Evolutionary conservation across 2,797 vertebrate species (phyloP), one percentile per base, ranked within the genome.

Genomic region (Cebuella pygmaea): DNA sequence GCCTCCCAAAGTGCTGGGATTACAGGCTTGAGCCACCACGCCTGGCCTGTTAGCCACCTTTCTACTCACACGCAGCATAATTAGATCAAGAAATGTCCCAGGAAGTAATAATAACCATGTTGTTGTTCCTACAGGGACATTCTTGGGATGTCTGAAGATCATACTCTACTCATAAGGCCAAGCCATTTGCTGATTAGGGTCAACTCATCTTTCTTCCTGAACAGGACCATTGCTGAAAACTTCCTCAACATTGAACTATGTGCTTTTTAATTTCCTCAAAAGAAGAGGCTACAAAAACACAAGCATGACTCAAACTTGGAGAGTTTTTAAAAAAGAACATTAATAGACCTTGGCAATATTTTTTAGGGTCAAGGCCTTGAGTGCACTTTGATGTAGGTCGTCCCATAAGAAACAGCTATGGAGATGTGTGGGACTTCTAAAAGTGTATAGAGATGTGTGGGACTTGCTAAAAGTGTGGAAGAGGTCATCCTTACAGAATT

Each of bases 11-110:
- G 44, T 46, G 44, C 44, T 46, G 44, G 44, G 44, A 46, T 46
- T 46, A 46, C 44, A 46, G 44, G 44, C 44, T 46, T 46, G 44
- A 46, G 44, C 44, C 44, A 46, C 44, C 9, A 10, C 44, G 9
- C 44, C 44, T 0, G 9, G 72, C 50, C 30, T 93, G 55, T 83
- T 96, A 87, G 72, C 50, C 30, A 80, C 30, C 15, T 88, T 26
- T 89, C 26, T 82, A 82, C 17, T 36, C 46, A 95, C 59, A 82
- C 3, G 10, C 46, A 96, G 82, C 61, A 94, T 52, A 91, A 57
- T 79, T 75, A 91, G 94, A 90, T 95, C 59, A 82, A 85, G n/a
- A 88, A 96, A 91, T n/a, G 94, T 52, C 48, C 41, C 86, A 94
- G 44, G 91, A 97, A 70, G 52, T 41, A 85, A 59, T 70, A 64